Base-by-base conservation (phyloP, 2,113 vertebrate genomes). In the Myxocyprinus asiaticus region DNA sequence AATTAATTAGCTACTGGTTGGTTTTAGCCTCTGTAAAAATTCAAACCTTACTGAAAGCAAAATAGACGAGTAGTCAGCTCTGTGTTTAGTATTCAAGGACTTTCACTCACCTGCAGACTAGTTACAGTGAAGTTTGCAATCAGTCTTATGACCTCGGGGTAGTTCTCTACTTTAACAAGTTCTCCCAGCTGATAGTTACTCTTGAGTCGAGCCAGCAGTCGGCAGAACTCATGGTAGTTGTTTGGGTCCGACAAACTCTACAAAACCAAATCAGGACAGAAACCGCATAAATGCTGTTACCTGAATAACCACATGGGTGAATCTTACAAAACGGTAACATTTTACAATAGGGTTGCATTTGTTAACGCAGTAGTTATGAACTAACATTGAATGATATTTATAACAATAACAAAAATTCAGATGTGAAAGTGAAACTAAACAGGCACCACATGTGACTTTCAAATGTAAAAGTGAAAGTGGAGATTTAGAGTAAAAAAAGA, bases 91-190 rank as follows among this genome's bases (percentile, higher is more conserved):
- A 61, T n/a, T 7, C n/a, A 5, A 14, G 42, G n/a, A 33, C 22
- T n/a, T 42, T 12, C 2, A 10, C 33, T 14, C 85, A 98, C 98
- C 97, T 99, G 98, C 55, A 99, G 90, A 89, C 98, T 99, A 92
- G 98, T 99, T 77, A 99, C 98, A 1, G 98, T 99, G 92, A 99
- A 99, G 92, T 98, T 99, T 58, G 98, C 98, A 7, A 99, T 98
- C 83, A 99, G 93, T 10, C 97, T 92, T 76, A 99, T 99, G 50
- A 99, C 98, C 69, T 99, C 98, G 0, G 98, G 98, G 77, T 99
- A 99, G 90, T 99, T 99, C 81, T 99, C 98, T 82, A 99, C 98
- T 87, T 99, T 99, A 67, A 99, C 98, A 91, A 99, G 89, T 65
- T 99, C 98, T 4, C 98, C 98, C 78, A 99, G 92, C 77, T 99